Conservation (phyloP, 2,888 invertebrate species). For the Cantharis lateralis region DNA sequence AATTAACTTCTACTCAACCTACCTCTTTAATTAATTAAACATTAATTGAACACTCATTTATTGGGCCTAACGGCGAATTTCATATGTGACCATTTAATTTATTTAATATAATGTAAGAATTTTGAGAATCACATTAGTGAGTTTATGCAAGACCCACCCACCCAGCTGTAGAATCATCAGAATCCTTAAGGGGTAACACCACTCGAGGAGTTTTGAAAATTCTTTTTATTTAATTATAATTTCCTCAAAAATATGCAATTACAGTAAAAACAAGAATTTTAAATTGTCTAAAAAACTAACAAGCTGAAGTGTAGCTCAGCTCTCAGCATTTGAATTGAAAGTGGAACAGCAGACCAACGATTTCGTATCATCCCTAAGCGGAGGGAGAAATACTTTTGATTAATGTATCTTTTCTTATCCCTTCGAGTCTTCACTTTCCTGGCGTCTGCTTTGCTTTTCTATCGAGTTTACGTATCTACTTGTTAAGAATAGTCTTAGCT, state of each 20-base stretch:
- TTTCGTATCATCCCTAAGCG: conserved; percentile 36
- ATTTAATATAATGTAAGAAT: too few relatives aligned
- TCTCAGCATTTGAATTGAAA: conserved; percentile 36
- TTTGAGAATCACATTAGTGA: too few relatives aligned
- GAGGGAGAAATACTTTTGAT: conserved; percentile 39
- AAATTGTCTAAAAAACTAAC: conserved; percentile 12
- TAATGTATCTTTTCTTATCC: conserved; percentile 40
- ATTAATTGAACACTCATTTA: too few relatives aligned
- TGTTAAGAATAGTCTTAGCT: conserved; percentile 17
- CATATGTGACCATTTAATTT: too few relatives aligned
- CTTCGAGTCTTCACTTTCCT: conserved; percentile 35
- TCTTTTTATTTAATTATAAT: too few relatives aligned
- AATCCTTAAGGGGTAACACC: too few relatives aligned
- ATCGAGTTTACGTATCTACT: conserved; percentile 20
- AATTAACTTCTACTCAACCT: too few relatives aligned
- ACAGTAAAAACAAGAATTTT: conserved; percentile 12
- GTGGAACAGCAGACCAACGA: conserved; percentile 32
- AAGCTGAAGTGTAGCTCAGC: conserved; percentile 14
- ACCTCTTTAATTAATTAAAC: too few relatives aligned
- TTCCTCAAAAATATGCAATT: conserved; percentile 10
- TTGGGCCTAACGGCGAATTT: too few relatives aligned
- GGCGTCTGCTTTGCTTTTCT: conserved; percentile 31
- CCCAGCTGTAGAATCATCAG: too few relatives aligned
- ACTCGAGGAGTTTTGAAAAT: too few relatives aligned
- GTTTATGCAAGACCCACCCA: too few relatives aligned